Percentiles rank a stretch among this genome's conserved stretches.
phyloP scores from a whole-genome alignment of 1,140 invertebrate species.

The Pteromalus puparum region DNA sequence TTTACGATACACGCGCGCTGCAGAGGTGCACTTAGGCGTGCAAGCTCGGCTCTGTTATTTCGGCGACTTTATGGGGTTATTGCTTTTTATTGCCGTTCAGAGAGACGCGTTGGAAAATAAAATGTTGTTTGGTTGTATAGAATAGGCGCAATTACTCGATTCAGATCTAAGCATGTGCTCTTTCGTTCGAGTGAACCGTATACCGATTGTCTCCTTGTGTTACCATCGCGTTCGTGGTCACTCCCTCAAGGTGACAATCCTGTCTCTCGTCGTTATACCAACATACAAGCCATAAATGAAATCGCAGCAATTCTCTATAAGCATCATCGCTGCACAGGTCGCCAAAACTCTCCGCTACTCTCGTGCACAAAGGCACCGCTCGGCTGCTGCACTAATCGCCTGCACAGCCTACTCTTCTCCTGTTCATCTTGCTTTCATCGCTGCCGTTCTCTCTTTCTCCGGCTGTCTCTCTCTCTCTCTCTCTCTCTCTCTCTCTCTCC shows the following conservation, averaged over 20 bases:
- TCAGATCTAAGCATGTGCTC: not conserved
- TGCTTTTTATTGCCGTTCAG: slow-evolving; percentile 26
- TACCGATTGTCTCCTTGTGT: too few species aligned
- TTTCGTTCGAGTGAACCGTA: not conserved
- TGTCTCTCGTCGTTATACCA: not conserved
- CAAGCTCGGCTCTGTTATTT: slow-evolving; percentile 32
- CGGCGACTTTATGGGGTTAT: slow-evolving; percentile 35
- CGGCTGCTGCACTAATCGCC: not conserved
- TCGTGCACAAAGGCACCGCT: not conserved
- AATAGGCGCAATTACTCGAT: too few species aligned
- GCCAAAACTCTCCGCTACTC: not conserved
- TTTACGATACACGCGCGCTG: slow-evolving; percentile 34
- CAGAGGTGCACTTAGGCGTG: slow-evolving; percentile 35
- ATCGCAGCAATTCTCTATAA: not conserved
- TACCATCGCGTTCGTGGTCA: too few species aligned
- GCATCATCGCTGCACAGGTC: not conserved
- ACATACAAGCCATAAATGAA: not conserved
- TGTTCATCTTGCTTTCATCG: not conserved
- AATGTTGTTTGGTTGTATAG: not conserved
- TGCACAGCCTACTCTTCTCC: not conserved
- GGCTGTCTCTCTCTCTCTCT: not conserved
- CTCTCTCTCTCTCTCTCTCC: not conserved
- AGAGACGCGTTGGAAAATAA: not conserved
- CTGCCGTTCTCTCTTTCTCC: not conserved
- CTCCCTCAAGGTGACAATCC: not conserved